These are phyloP conservation scores for Pantala flavescens DNA, from an alignment of 1,140 invertebrate genomes.

Conservation along the genomic window DNA sequence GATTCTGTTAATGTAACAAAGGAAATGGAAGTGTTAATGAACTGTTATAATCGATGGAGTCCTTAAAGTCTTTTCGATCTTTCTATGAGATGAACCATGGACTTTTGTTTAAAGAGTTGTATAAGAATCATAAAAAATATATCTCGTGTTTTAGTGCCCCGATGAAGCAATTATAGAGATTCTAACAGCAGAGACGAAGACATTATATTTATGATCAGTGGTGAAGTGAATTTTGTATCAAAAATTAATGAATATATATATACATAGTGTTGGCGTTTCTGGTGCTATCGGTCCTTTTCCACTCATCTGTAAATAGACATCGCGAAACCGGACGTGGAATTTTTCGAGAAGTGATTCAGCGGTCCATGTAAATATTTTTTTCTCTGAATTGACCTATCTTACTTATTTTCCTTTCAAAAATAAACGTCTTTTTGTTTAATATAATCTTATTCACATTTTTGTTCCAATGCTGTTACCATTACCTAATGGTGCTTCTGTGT, in stretches of 20 bases:
- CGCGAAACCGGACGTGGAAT: background rate
- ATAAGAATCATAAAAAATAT: background rate
- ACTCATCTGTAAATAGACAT: background rate
- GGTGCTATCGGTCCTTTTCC: background rate
- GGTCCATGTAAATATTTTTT: background rate
- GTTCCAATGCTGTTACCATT: no score
- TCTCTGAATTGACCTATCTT: no score
- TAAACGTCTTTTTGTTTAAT: no score
- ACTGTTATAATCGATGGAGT: no score
- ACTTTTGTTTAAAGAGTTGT: background rate
- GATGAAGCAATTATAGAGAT: background rate
- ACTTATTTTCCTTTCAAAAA: no score
- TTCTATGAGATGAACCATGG: background rate
- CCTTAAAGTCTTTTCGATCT: background rate
- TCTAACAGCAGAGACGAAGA: background rate
- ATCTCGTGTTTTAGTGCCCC: constrained; percentile 8
- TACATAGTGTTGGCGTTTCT: background rate
- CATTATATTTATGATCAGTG: background rate
- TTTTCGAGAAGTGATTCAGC: background rate
- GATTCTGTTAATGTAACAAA: no score
- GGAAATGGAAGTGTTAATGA: no score
- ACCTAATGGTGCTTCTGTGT: no score
- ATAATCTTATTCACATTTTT: no score
- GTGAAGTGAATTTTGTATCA: background rate
- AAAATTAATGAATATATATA: background rate